Evolutionary conservation across 2,797 vertebrate genomes (phyloP).

Genomic region (Silurus lanzhouensis): DNA sequence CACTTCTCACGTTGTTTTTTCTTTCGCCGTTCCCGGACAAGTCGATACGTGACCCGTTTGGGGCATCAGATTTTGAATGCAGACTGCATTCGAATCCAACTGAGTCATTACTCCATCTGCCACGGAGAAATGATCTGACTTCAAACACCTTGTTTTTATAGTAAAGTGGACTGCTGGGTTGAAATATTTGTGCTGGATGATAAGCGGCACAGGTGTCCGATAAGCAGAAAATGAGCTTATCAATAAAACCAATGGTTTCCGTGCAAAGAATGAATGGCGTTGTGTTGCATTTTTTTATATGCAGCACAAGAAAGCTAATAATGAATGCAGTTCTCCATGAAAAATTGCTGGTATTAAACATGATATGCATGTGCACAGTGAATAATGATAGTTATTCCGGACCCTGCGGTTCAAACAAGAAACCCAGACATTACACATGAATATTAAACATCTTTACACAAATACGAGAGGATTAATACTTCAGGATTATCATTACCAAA

Average conservation of each 20-base stretch:
- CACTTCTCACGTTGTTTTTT: not conserved
- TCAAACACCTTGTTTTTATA: slow-evolving; percentile 23
- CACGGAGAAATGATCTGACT: slow-evolving; percentile 24
- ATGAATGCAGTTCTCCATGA: not conserved
- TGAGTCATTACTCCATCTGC: slow-evolving; percentile 37
- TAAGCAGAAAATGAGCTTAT: slow-evolving; percentile 20
- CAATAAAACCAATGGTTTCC: not conserved
- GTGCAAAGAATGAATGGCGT: not conserved
- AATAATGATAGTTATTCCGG: slow-evolving; percentile 1
- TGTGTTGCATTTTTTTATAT: not conserved
- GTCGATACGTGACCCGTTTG: slow-evolving; percentile 3
- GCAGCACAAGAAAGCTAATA: not conserved
- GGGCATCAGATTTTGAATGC: slow-evolving; percentile 11
- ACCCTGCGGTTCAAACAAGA: not conserved
- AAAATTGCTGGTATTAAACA: not conserved
- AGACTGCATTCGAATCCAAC: not conserved
- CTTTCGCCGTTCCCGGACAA: slow-evolving; percentile 1
- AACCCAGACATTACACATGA: not conserved
- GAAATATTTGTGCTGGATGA: slow-evolving; percentile 12
- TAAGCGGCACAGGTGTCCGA: not conserved
- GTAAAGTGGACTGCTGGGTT: slow-evolving; percentile 20
- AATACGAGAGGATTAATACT: not conserved
- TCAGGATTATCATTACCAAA: not conserved
- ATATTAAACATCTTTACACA: not conserved
- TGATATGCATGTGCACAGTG: not conserved